Base-by-base conservation (phyloP, 2,888 invertebrate species). In the Pelosia muscerda region DNA sequence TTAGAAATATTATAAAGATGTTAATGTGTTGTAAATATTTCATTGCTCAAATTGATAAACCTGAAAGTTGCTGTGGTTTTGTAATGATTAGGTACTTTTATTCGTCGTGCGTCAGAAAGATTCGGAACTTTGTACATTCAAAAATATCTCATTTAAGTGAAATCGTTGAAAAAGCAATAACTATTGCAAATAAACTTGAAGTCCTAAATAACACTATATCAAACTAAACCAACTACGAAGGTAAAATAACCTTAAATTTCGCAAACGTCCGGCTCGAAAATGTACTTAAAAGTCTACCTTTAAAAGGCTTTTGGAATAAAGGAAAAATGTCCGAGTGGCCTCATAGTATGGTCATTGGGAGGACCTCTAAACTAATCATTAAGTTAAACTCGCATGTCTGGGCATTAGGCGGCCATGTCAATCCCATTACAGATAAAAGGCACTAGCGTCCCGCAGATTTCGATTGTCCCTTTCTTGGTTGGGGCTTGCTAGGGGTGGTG, bases 401-500 rank as follows among this genome's bases (percentile, higher is more conserved):
- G 77, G 78, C 84, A 84, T 86, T 82, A 84, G 76, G 65, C 71
- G 78, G 63, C 66, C 69, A 77, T 81, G 79, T 81, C 75, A 71
- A 73, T 77, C 74, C 80, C 78, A 85, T 85, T 83, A 84, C 75
- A 78, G 85, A 82, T 82, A 84, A 86, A 83, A 84, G 83, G 82
- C 71, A 77, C 76, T 77, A 79, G 77, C 75, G 68, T 77, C 77
- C 81, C 78, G 71, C 74, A 83, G 83, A 75, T 78, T 81, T 81
- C 77, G 78, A 81, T 77, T 79, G 84, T 81, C 81, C 85, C 78
- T 78, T 81, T 71, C 75, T 74, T 72, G 34, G n/a, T 64, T 62
- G 59, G 74, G 68, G 73, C 8, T n/a, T 25, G 19, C 15, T 59
- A 69, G 66, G 69, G 69, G 49, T 69, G 65, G 15, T 25, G 56